A percentile compares a stretch with the other conserved stretches of the same genome.
These are phyloP conservation scores for Pterobdella sp. DNA, from an alignment of 2,888 invertebrate species.

Conservation along the genomic window DNA sequence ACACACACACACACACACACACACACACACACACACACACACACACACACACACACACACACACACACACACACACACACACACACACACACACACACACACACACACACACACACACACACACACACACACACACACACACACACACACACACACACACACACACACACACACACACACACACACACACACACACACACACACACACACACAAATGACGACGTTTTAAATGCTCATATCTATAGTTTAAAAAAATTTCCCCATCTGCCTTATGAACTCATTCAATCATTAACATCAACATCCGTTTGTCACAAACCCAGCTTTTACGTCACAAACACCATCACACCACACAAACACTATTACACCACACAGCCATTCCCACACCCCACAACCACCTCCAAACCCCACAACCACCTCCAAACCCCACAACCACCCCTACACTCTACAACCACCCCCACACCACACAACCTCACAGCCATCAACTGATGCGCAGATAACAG, in stretches of 20 bases:
- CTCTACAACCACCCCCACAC: neutral
- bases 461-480: no score
- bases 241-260: no score
- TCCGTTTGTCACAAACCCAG: no score
- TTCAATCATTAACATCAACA: no score
- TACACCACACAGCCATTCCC: no score
- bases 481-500: no score
- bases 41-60: neutral
- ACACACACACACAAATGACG: conserved; percentile 18
- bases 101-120: conserved; percentile 17
- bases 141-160: conserved; percentile 24
- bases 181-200: conserved; percentile 22
- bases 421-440: neutral
- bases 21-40: conserved; percentile 20
- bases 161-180: conserved; percentile 26
- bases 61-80: conserved; percentile 4
- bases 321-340: no score
- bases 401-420: neutral
- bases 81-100: neutral
- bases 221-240: no score
- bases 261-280: no score
- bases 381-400: neutral
- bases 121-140: conserved; percentile 3
- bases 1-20: conserved; percentile 14
- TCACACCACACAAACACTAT: no score